Conservation (phyloP, 2,888 invertebrate species). For the Cylindroiulus punctatus region DNA sequence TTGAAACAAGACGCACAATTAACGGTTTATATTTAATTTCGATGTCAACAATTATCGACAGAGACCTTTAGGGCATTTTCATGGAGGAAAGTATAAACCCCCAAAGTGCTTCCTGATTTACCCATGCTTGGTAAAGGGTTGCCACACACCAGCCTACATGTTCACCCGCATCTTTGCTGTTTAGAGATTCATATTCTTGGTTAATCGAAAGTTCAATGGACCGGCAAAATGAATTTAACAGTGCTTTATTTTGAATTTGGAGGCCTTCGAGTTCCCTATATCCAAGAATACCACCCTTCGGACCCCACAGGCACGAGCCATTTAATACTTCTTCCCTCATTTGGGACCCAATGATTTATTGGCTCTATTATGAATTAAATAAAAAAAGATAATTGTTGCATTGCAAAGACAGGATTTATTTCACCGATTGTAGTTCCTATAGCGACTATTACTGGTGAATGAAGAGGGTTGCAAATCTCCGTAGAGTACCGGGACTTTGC, state of each 20-base stretch:
- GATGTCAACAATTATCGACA: conserved; percentile 40
- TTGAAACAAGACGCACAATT: conserved; percentile 36
- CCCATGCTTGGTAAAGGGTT: background rate
- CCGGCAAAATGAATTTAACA: conserved; percentile 45
- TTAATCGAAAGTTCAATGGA: conserved; percentile 33
- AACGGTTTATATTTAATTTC: conserved; percentile 35
- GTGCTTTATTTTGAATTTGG: conserved; percentile 14
- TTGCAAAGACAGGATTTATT: conserved; percentile 47
- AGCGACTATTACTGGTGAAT: conserved; percentile 37
- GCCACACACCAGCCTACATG: conserved; percentile 49
- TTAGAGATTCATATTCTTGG: background rate
- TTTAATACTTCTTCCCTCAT: conserved; percentile 12
- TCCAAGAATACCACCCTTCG: background rate
- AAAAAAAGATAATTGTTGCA: conserved; percentile 35
- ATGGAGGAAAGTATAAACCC: conserved; percentile 1
- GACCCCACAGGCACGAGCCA: background rate
- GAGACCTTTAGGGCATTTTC: conserved; percentile 9
- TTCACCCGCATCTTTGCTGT: background rate
- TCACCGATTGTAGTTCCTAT: conserved; percentile 39
- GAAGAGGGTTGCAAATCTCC: conserved; percentile 4
- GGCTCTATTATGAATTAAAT: conserved; percentile 23
- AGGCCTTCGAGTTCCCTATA: conserved; percentile 21
- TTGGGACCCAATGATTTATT: background rate
- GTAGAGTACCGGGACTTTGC: background rate
- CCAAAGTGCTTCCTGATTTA: conserved; percentile 36